These are phyloP conservation scores for Temnothorax rugatulus DNA, from an alignment of 2,888 invertebrate species.

Conservation along the genomic window DNA sequence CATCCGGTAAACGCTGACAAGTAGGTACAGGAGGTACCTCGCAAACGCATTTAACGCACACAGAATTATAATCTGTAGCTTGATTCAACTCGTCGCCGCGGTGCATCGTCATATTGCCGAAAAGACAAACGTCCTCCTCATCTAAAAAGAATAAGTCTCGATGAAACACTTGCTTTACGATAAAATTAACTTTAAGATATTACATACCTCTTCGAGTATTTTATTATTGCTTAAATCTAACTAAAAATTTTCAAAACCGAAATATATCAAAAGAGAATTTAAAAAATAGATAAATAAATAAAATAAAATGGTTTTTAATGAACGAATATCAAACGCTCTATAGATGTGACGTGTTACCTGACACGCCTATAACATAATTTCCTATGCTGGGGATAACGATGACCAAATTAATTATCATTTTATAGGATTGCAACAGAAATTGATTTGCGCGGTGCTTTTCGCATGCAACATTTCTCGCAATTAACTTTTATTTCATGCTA, in stretches of 20 bases:
- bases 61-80: conserved; percentile 69
- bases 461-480: conserved; percentile 33
- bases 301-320: background rate
- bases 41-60: conserved; percentile 79
- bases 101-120: conserved; percentile 76
- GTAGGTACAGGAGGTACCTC: conserved; percentile 80
- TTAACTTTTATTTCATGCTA: conserved; percentile 34
- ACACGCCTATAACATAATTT: conserved; percentile 16
- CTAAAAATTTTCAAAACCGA: background rate
- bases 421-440: conserved; percentile 39
- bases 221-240: background rate
- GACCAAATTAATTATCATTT: conserved; percentile 48
- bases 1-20: conserved; percentile 74
- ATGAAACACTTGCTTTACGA: background rate
- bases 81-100: conserved; percentile 77
- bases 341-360: background rate
- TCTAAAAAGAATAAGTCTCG: conserved; percentile 43
- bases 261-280: background rate
- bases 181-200: background rate
- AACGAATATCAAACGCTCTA: background rate
- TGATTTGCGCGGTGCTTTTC: conserved; percentile 10
- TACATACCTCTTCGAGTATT: background rate
- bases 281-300: background rate
- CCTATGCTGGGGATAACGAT: conserved; percentile 12
- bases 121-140: conserved; percentile 67